phyloP scores from a whole-genome alignment of 2,113 vertebrate species.

The Neopipo cinnamomea region DNA sequence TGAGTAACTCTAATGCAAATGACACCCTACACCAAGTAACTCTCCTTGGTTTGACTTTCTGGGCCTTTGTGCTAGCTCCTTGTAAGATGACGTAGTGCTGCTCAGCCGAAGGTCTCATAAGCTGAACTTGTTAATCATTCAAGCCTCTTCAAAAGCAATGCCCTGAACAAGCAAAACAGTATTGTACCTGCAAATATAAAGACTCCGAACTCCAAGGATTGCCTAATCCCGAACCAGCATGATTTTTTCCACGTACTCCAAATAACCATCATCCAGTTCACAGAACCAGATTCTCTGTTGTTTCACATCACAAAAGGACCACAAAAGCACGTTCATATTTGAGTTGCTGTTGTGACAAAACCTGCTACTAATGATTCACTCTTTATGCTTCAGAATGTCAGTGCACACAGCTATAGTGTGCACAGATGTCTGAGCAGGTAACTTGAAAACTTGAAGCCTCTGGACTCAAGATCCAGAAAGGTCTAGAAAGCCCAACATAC shows the following conservation, averaged over 20 bases:
- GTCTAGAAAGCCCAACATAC: not conserved
- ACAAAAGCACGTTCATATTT: not conserved
- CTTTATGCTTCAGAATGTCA: not conserved
- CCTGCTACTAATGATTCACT: not conserved
- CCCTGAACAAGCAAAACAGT: not conserved
- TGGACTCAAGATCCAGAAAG: not conserved
- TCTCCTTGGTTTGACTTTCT: not conserved
- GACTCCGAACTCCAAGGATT: not conserved
- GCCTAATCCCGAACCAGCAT: not conserved
- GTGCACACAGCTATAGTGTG: not conserved
- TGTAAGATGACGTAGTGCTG: not conserved
- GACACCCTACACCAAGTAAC: not conserved
- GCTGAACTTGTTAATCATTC: not conserved
- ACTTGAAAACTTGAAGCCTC: not conserved
- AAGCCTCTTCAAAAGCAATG: not conserved
- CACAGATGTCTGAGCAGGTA: not conserved
- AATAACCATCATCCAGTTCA: not conserved
- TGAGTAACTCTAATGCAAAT: not conserved
- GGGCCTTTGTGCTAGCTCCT: not conserved
- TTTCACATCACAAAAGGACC: not conserved
- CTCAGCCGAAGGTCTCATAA: not conserved
- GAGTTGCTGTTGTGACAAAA: not conserved
- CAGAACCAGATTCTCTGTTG: not conserved
- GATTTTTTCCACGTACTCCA: not conserved
- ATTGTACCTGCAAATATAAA: not conserved